Percentiles rank a stretch among this genome's conserved stretches.
Evolutionary conservation across 2,113 vertebrate genomes (phyloP).

Genomic region (Spilogale gracilis): DNA sequence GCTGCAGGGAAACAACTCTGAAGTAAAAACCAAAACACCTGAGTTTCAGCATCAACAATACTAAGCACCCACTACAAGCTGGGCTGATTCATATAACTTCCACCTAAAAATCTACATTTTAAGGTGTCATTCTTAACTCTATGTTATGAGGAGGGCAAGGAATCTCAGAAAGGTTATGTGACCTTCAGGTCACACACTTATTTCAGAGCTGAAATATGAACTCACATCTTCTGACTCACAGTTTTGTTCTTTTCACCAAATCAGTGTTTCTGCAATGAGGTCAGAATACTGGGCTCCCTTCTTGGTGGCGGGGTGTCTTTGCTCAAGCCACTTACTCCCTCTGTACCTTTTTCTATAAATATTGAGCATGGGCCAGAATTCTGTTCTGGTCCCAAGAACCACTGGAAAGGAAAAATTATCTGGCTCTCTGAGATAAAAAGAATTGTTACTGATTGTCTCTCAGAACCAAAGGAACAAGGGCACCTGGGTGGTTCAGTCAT

Average conservation of each 20-base stretch:
- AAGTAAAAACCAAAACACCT: neutral
- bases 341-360: neutral
- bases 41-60: neutral
- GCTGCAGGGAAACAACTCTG: neutral
- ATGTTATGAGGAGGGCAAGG: neutral
- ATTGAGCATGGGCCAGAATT: neutral
- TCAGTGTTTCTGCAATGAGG: neutral
- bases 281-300: neutral
- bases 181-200: neutral
- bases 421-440: neutral
- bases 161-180: neutral
- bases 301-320: neutral
- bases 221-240: neutral
- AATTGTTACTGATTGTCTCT: neutral
- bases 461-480: neutral
- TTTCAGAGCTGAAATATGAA: constrained; percentile 37
- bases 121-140: neutral
- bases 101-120: neutral
- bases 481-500: no score
- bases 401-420: neutral
- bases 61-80: neutral
- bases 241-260: neutral
- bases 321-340: neutral
- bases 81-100: neutral
- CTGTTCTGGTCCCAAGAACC: neutral